phyloP scores from a whole-genome alignment of 1,140 invertebrate genomes.

The Anastrepha ludens region DNA sequence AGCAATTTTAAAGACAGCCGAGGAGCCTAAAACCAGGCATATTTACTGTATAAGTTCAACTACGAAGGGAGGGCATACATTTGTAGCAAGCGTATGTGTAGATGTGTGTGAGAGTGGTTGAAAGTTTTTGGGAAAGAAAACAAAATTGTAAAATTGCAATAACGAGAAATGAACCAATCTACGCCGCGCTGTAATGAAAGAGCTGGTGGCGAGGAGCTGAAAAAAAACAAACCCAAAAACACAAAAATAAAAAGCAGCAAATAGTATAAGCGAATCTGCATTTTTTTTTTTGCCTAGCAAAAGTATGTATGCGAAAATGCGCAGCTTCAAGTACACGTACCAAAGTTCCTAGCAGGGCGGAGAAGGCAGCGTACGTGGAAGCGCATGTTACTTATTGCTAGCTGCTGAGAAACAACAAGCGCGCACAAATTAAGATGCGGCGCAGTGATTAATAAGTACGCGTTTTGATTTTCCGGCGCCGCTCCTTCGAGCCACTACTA shows the following conservation, averaged over 20 bases:
- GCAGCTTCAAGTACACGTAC: background rate
- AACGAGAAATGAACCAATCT: background rate
- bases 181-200: background rate
- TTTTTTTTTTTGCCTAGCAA: background rate
- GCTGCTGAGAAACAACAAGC: conserved; percentile 11
- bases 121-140: background rate
- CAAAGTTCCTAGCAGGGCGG: background rate
- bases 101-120: background rate
- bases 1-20: background rate
- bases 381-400: background rate
- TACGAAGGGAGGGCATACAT: background rate
- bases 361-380: background rate
- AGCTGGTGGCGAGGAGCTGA: background rate
- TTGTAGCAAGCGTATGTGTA: background rate
- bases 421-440: conserved; percentile 46
- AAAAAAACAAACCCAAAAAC: background rate
- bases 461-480: conserved; percentile 22
- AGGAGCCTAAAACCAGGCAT: conserved; percentile 30
- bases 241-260: background rate
- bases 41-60: background rate
- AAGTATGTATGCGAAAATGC: too few species aligned
- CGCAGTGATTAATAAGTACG: conserved; percentile 26
- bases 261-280: too few species aligned
- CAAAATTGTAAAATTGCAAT: background rate
- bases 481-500: conserved; percentile 1